Base-by-base conservation (phyloP, 1,140 invertebrate species). In the Drosophila insularis region DNA sequence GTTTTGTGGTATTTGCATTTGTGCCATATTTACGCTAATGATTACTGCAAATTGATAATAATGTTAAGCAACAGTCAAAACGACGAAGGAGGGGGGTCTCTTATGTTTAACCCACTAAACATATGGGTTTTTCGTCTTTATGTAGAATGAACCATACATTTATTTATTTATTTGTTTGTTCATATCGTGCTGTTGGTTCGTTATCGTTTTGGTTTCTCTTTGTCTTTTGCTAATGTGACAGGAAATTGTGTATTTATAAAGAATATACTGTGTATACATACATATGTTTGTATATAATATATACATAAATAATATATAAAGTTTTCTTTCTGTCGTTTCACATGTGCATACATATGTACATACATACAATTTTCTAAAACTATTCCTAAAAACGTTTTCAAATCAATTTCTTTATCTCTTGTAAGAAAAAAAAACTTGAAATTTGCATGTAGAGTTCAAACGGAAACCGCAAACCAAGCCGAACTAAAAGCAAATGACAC, bases 1-100 rank as follows among this genome's bases (percentile, higher is more conserved):
- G 6, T 50, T 32, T 19, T 39, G 58, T 7, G 50, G 63, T 74
- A 78, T 80, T 77, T 66, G 68, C 68, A 63, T 69, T 63, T 32
- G 27, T 27, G 14, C 19, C 40, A 19, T 67, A 31, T 59, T 70
- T 70, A 58, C 63, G 39, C 23, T 37, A 59, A 53, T 19, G 35
- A 60, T 71, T 53, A 35, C 63, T 31, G 37, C 46, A 17, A 23
- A 17, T 54, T 71, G 64, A 71, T 71, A 68, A 60, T 46, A 32
- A 60, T 37, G 23, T 23, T 27, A 27, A 27, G 27, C 1, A 27
- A 27, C 6, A 6, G 4, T 5, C 4, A 35, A 31, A 4, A 21
- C 27, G 11, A 8, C 2, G 27, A 40, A 6, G 23, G 19, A 37
- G 40, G 63, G n/a, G 21, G 31, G 31, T 14, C 27, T 6, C 50